Conservation (phyloP, 2,797 vertebrate genomes). For the Sphenodon punctatus region DNA sequence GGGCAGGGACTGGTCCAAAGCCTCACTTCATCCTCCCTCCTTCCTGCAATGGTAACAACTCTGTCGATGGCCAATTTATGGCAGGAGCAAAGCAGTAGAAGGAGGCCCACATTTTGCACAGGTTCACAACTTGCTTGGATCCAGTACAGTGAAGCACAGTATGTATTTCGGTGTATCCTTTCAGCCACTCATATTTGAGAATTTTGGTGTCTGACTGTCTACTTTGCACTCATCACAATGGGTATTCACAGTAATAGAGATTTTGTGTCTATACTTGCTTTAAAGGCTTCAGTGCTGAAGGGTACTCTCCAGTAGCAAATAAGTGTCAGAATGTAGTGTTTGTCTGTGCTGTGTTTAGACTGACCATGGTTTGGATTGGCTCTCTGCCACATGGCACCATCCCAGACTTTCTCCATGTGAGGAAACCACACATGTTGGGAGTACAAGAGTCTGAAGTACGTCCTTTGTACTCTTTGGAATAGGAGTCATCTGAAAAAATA, state of each 20-base stretch:
- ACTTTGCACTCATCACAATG: background rate
- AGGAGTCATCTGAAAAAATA: background rate
- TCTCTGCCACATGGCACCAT: constrained; percentile 31
- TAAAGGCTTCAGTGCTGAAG: constrained; percentile 28
- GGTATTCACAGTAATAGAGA: background rate
- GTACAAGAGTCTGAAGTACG: constrained; percentile 56
- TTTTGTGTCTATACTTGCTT: constrained; percentile 40
- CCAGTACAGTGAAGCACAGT: no score
- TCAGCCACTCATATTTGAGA: background rate
- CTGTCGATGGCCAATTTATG: no score
- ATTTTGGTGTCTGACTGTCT: background rate
- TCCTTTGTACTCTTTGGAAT: constrained; percentile 63
- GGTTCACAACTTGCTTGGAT: no score
- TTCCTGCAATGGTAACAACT: no score
- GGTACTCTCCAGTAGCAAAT: constrained; percentile 64
- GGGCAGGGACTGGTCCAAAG: no score
- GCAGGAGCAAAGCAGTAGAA: no score
- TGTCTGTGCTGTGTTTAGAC: constrained; percentile 63
- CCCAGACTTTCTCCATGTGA: constrained; percentile 50
- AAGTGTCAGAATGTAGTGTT: constrained; percentile 60
- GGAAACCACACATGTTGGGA: constrained; percentile 66
- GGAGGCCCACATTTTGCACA: no score
- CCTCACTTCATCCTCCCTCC: no score
- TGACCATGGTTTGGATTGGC: constrained; percentile 70
- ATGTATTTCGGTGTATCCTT: background rate